phyloP scores from a whole-genome alignment of 23 tunicate species.

The Pegea sp. region DNA sequence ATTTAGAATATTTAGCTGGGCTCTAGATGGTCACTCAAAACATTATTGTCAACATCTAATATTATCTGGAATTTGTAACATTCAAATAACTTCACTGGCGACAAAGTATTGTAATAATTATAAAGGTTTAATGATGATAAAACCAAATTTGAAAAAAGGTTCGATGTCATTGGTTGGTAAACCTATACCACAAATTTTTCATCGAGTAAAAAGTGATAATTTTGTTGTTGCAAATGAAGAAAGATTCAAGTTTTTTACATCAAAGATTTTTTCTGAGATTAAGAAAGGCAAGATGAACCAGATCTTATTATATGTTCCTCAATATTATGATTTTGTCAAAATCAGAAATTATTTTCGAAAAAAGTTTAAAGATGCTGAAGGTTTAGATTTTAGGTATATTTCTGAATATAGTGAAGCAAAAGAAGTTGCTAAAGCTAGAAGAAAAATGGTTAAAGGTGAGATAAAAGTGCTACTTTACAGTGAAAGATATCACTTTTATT shows the following conservation, averaged over 20 bases:
- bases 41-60: conserved; percentile 51
- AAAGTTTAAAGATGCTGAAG: conserved; percentile 25
- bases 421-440: conserved; percentile 29
- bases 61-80: conserved; percentile 15
- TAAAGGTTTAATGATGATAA: conserved; percentile 20
- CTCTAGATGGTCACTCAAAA: conserved; percentile 46
- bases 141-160: conserved; percentile 15
- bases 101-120: conserved; percentile 51
- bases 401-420: conserved; percentile 41
- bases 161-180: conserved; percentile 28
- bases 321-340: conserved; percentile 51
- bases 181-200: conserved; percentile 34
- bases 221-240: conserved; percentile 13
- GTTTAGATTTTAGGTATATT: conserved; percentile 24
- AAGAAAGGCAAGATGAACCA: conserved; percentile 21
- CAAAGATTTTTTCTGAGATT: conserved; percentile 17
- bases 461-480: conserved; percentile 47
- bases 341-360: conserved; percentile 46
- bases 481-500: conserved; percentile 82
- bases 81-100: conserved; percentile 21
- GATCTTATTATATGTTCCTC: conserved; percentile 25
- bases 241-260: conserved; percentile 44
- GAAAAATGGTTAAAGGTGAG: conserved; percentile 35
- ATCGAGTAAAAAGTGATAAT: background rate
- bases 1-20: conserved; percentile 33